These are phyloP conservation scores for Benthosema pterotum DNA, from an alignment of 2,797 vertebrate species.

Conservation along the genomic window DNA sequence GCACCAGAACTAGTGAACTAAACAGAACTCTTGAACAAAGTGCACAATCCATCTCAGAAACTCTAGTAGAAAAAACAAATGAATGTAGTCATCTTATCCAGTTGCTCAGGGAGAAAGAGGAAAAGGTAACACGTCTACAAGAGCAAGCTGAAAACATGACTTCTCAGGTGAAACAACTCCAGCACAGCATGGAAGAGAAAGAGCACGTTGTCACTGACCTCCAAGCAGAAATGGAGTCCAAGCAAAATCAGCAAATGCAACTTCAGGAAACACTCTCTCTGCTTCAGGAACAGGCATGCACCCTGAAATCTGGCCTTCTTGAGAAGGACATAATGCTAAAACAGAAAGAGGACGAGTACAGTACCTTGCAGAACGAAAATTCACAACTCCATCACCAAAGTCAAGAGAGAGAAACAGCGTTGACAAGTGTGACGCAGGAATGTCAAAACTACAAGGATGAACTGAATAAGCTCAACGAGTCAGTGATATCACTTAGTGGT, in stretches of 20 bases:
- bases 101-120: conserved; percentile 72
- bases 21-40: conserved; percentile 75
- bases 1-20: conserved; percentile 65
- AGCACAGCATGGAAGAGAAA: conserved; percentile 58
- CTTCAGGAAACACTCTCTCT: conserved; percentile 71
- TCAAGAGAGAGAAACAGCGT: conserved; percentile 61
- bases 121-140: conserved; percentile 59
- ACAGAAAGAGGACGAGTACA: conserved; percentile 64
- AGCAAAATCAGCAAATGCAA: conserved; percentile 60
- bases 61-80: conserved; percentile 78
- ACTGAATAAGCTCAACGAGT: conserved; percentile 57
- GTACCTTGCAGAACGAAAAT: conserved; percentile 60
- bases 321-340: conserved; percentile 66
- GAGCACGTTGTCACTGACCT: conserved; percentile 62
- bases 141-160: conserved; percentile 71
- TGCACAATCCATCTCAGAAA: conserved; percentile 71
- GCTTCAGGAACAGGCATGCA: conserved; percentile 74
- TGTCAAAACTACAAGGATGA: conserved; percentile 68
- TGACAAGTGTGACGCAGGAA: conserved; percentile 60
- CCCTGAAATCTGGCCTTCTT: conserved; percentile 66
- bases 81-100: conserved; percentile 74
- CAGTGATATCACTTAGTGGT: conserved; percentile 55
- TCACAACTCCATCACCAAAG: conserved; percentile 57
- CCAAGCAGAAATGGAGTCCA: conserved; percentile 48
- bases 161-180: conserved; percentile 65